Percentiles rank a stretch among this genome's conserved stretches.
These are phyloP conservation scores for Rotaria macrura DNA, from an alignment of 2,888 invertebrate species.

Conservation along the genomic window DNA sequence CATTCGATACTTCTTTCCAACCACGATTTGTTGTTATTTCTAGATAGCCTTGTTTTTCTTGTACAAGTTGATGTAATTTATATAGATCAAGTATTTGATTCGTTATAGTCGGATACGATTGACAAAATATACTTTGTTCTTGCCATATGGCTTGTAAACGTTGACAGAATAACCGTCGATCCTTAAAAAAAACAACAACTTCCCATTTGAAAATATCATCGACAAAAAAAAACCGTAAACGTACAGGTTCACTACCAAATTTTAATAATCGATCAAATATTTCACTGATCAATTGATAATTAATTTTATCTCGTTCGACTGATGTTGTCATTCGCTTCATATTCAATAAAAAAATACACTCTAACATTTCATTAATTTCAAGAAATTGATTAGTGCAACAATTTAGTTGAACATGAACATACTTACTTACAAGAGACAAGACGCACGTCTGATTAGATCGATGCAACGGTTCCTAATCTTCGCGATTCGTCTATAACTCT, in stretches of 20 bases:
- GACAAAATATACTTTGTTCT: background rate
- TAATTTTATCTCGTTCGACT: background rate
- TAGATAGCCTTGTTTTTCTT: conserved; percentile 7
- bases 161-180: background rate
- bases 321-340: background rate
- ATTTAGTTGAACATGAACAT: too few species aligned
- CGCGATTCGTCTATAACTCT: too few species aligned
- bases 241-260: background rate
- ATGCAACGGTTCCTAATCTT: too few species aligned
- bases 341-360: too few species aligned
- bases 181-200: background rate
- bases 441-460: too few species aligned
- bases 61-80: conserved; percentile 4
- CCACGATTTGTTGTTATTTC: conserved; percentile 19
- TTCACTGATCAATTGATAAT: background rate
- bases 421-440: too few species aligned
- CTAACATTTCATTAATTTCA: too few species aligned
- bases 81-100: conserved; percentile 22
- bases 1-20: conserved; percentile 1
- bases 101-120: conserved; percentile 2
- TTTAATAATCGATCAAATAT: conserved; percentile 9
- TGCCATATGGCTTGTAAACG: background rate
- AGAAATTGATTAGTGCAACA: too few species aligned
- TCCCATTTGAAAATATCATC: too few species aligned
- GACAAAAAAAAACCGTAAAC: background rate